phyloP scores from a whole-genome alignment of 2,797 vertebrate genomes.

The Sphenodon punctatus region DNA sequence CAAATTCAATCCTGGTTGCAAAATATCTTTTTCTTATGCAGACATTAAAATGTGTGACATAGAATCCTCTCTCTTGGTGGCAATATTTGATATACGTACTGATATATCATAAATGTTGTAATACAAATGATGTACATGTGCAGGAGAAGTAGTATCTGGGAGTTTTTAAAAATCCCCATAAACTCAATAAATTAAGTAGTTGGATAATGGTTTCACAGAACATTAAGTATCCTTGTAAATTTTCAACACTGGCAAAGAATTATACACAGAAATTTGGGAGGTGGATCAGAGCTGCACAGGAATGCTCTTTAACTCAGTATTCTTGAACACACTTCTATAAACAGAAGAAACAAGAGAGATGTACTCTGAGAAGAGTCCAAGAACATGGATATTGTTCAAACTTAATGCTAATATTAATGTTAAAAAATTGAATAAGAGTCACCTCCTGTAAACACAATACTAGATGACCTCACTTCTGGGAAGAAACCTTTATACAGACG shows the following conservation, averaged over 20 bases:
- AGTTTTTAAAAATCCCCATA: too few relatives aligned
- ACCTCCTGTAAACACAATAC: not conserved
- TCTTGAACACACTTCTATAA: too few relatives aligned
- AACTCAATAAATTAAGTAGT: too few relatives aligned
- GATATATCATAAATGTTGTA: conserved; percentile 30
- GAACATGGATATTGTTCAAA: rapidly evolving
- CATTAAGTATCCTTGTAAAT: too few relatives aligned
- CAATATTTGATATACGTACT: conserved; percentile 47
- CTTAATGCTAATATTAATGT: not conserved
- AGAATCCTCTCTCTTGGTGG: conserved; percentile 58
- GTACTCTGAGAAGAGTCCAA: not conserved
- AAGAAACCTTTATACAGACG: not conserved
- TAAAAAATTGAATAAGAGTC: not conserved
- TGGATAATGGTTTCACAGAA: too few relatives aligned
- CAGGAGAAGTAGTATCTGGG: too few relatives aligned
- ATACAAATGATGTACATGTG: too few relatives aligned
- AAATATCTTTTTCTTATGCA: not conserved
- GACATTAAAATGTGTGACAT: conserved; percentile 20
- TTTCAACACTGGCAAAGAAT: too few relatives aligned
- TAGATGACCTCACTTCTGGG: not conserved
- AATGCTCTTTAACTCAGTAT: too few relatives aligned
- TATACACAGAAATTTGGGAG: conserved; percentile 56
- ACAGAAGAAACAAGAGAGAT: not conserved
- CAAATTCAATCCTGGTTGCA: not conserved
- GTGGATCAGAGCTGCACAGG: conserved; percentile 42